phyloP scores from a whole-genome alignment of 2,797 vertebrate genomes.

The Gadopsis bispinosus region DNA sequence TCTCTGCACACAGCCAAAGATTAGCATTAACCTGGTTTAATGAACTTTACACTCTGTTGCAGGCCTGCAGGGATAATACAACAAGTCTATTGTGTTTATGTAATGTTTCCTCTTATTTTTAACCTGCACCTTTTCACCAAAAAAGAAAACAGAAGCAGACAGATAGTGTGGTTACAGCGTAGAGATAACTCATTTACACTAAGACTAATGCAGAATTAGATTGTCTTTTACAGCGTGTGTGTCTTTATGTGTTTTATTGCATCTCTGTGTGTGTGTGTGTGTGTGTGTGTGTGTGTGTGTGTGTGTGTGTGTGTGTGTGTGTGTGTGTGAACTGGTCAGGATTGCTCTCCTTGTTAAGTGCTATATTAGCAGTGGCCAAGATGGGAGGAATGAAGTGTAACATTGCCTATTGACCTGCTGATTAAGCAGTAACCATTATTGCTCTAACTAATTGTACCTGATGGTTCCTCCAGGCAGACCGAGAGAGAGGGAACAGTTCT shows the following conservation, averaged over 20 bases:
- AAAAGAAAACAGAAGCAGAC: conserved; percentile 25
- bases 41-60: conserved; percentile 84
- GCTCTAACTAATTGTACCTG: conserved; percentile 78
- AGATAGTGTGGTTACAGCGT: not conserved
- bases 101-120: conserved; percentile 62
- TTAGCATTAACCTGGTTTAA: conserved; percentile 84
- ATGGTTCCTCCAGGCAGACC: conserved; percentile 62
- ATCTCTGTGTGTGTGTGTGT: conserved; percentile 26
- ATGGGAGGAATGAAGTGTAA: conserved; percentile 74
- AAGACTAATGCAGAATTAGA: conserved; percentile 3
- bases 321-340: conserved; percentile 22
- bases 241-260: conserved; percentile 39
- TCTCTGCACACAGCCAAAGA: conserved; percentile 70
- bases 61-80: conserved; percentile 74
- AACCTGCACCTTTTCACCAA: conserved; percentile 37
- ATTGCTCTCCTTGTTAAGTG: conserved; percentile 65
- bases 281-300: conserved; percentile 6
- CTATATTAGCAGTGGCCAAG: conserved; percentile 64
- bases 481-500: conserved; percentile 51
- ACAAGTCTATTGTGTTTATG: conserved; percentile 73
- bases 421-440: conserved; percentile 80
- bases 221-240: conserved; percentile 18
- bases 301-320: conserved; percentile 16
- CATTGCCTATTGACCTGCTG: conserved; percentile 83
- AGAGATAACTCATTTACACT: conserved; percentile 22